Conservation (phyloP, 2,113 vertebrate genomes). For the Callipepla squamata region DNA sequence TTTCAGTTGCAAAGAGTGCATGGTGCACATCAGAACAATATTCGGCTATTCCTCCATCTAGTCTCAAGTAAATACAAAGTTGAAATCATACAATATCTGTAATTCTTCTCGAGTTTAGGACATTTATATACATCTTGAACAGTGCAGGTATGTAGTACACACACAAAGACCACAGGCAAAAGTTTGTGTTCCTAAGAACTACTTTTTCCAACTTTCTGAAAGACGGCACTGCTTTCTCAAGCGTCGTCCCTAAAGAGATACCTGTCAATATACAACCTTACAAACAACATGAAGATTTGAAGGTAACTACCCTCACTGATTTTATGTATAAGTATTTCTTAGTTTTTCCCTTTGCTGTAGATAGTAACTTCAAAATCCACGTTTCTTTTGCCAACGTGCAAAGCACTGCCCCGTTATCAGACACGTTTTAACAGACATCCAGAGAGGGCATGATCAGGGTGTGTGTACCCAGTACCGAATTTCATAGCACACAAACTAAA, state of each 20-base stretch:
- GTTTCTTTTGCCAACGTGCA: neutral
- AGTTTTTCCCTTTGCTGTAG: neutral
- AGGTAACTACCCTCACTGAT: neutral
- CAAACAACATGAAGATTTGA: neutral
- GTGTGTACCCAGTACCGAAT: neutral
- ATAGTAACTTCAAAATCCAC: neutral
- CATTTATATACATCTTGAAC: neutral
- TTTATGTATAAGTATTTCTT: neutral
- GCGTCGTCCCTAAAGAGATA: neutral
- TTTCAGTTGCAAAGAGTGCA: neutral
- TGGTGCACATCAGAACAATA: neutral
- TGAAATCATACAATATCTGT: neutral
- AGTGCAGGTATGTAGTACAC: neutral
- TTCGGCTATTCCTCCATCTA: neutral
- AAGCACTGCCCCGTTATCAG: neutral
- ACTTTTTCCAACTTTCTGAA: neutral
- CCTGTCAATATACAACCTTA: neutral
- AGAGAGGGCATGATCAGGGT: neutral
- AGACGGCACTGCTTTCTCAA: neutral
- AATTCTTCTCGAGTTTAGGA: neutral
- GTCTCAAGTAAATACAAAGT: neutral
- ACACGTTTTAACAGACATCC: neutral
- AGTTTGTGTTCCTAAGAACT: neutral
- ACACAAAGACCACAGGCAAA: neutral
- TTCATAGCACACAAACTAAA: neutral